Base-by-base conservation (phyloP, 2,888 invertebrate species). In the Tolmerus cingulatus region DNA sequence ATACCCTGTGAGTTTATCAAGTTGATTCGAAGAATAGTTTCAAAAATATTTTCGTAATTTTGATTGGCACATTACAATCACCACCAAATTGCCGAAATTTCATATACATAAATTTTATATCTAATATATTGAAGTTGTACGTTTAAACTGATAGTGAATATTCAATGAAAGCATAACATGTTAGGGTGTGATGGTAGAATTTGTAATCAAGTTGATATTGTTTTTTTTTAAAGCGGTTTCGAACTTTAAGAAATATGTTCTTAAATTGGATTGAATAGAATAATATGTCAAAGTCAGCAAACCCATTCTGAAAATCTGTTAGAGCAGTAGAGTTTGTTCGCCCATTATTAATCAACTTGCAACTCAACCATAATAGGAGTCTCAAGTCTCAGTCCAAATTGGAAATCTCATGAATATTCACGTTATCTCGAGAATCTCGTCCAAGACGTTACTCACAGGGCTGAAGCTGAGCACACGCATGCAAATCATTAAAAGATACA, bases 401-500 rank as follows among this genome's bases (percentile, higher is more conserved):
- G 66, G 23, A 27, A 66, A 76, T 76, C 76, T 37, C 76, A 76
- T 76, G 37, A 76, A 76, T 76, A 34, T 37, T 76, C 43, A 78
- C 66, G 66, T 2, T 66, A 66, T 66, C 19, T 66, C 12, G 66
- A 66, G 27, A 66, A 66, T 66, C 27, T 66, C 66, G 66, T 66
- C 2, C 66, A 66, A 66, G 66, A 66, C 66, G 66, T 66, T 66
- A 66, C 66, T 66, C 66, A 66, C 66, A 66, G 34, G 7, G 66
- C 66, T 66, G 19, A 23, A 66, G 27, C 9, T 27, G 66, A 66
- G 66, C 66, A 79, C 30, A 51, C 79, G 30, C 27, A 79, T 79
- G 79, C 46, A 79, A 51, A 51, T 23, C 86, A 66, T 74, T 66
- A 87, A 57, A 40, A 87, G 55, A 66, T 66, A 37, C 57, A 66